Conservation (phyloP, 2,888 invertebrate genomes). For the Oscheius sp. region DNA sequence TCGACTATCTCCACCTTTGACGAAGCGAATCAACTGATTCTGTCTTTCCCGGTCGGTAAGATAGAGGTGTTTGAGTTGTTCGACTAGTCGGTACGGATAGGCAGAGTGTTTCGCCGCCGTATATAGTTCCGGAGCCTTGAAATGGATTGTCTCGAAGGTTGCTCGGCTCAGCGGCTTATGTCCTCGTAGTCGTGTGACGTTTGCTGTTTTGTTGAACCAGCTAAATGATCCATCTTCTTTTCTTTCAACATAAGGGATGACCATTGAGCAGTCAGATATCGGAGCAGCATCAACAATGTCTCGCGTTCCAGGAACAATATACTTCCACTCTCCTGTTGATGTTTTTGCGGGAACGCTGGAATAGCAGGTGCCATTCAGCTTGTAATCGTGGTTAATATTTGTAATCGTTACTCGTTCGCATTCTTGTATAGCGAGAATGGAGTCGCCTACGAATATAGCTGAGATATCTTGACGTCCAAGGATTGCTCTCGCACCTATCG, state of each 20-base stretch:
- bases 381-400: slow-evolving; percentile 9
- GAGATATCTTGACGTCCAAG: slow-evolving; percentile 32
- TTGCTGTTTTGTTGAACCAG: too few species aligned
- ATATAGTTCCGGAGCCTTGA: too few species aligned
- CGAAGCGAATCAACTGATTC: too few species aligned
- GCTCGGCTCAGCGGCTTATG: too few species aligned
- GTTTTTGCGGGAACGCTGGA: slow-evolving; percentile 17
- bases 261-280: background rate
- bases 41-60: too few species aligned
- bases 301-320: background rate
- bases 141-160: too few species aligned
- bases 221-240: background rate
- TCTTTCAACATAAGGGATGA: background rate
- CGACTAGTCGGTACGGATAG: too few species aligned
- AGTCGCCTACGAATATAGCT: slow-evolving; percentile 25
- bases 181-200: too few species aligned
- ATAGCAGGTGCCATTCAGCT: slow-evolving; percentile 28
- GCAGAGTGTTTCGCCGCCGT: too few species aligned
- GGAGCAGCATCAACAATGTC: background rate
- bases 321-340: background rate
- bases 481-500: slow-evolving; percentile 31
- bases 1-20: too few species aligned
- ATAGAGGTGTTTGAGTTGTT: too few species aligned
- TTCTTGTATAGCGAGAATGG: slow-evolving; percentile 7
- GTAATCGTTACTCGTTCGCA: slow-evolving; percentile 7